phyloP scores from a whole-genome alignment of 2,888 invertebrate genomes.

The Ophonus ardosiacus region DNA sequence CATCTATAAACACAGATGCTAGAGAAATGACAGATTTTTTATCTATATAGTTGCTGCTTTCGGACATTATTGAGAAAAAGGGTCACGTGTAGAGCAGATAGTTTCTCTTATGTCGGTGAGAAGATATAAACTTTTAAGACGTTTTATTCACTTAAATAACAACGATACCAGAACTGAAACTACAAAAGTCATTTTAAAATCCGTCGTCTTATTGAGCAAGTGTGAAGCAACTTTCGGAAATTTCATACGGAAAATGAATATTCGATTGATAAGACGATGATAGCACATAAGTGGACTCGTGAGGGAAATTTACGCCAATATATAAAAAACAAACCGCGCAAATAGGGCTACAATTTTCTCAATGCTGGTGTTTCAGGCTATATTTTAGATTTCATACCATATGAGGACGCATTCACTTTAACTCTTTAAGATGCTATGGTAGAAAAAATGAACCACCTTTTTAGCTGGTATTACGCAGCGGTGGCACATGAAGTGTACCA shows the following conservation, averaged over 20 bases:
- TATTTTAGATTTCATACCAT: conserved; percentile 63
- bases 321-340: conserved; percentile 42
- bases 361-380: conserved; percentile 63
- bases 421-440: too few species aligned
- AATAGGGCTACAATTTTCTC: conserved; percentile 66
- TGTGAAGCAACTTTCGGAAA: conserved; percentile 27
- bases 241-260: conserved; percentile 51
- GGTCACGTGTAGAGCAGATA: conserved; percentile 59
- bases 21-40: too few species aligned
- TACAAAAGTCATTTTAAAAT: conserved; percentile 1
- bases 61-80: conserved; percentile 58
- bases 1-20: too few species aligned
- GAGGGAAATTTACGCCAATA: conserved; percentile 8
- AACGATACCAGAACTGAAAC: conserved; percentile 39
- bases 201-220: neutral
- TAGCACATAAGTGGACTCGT: conserved; percentile 65
- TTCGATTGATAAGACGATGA: conserved; percentile 65
- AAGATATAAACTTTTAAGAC: conserved; percentile 64
- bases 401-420: conserved; percentile 65
- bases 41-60: too few species aligned
- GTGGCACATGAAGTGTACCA: too few species aligned
- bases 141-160: conserved; percentile 62
- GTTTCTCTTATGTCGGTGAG: conserved; percentile 64
- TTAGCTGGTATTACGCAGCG: too few species aligned
- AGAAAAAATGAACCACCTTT: too few species aligned